Evolutionary conservation across 2,888 invertebrate species (phyloP), one percentile per base, ranked within the genome.

Genomic region (Ophion slaviceki): DNA sequence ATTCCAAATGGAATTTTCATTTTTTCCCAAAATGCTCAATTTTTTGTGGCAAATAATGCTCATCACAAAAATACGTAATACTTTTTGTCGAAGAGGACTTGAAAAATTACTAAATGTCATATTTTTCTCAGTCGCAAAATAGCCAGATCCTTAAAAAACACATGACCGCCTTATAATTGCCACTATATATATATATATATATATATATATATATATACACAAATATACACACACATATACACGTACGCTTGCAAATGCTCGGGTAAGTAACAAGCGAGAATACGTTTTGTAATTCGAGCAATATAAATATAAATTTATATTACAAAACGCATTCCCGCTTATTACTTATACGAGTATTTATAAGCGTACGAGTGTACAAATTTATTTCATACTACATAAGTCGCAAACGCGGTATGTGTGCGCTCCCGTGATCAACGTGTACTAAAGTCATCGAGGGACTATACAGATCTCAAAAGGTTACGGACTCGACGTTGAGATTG

Each of bases 401-500:
- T 40, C 62, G 71, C 77, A 78, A 36, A 75, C 36, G 61, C 45
- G 20, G 70, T 77, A 32, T 68, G 72, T 71, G 66, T 47, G 80
- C 32, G 80, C 85, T 78, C 78, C 78, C 64, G 81, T 67, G 84
- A 80, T 84, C 84, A 84, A 11, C 62, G 79, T 68, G 75, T 66
- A 80, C 86, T 68, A 70, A 68, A 80, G 83, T 81, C 81, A 70
- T 53, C 78, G 76, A 85, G 80, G 61, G 78, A 36, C 80, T 72
- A 68, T 77, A 62, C 78, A 86, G 70, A 84, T 72, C 84, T 85
- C 86, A 84, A 88, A 88, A 88, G 88, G 88, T 88, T 88, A 88
- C 77, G 64, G 80, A 76, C 78, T 81, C 74, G 76, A 80, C 71
- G 80, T 74, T 79, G 85, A 88, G 87, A 88, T 87, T 87, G 86